A percentile compares a stretch with the other conserved stretches of the same genome.
Conservation (phyloP, 2,797 vertebrate genomes). For the Melanogrammus aeglefinus region DNA sequence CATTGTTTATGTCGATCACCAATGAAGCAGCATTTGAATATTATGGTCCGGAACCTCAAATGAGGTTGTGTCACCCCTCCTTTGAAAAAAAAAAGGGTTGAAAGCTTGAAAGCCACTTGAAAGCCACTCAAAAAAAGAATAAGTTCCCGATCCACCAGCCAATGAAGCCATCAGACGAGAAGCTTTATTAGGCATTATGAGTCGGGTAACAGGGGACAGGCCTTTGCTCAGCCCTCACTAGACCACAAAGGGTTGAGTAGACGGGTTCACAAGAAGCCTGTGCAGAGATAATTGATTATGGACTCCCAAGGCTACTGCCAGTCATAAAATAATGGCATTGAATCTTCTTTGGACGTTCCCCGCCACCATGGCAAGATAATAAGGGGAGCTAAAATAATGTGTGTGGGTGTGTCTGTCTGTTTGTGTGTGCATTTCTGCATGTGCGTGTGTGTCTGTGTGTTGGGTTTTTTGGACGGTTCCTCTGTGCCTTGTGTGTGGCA, state of each 20-base stretch:
- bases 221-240: constrained; percentile 36
- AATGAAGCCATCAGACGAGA: neutral
- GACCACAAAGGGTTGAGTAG: constrained; percentile 30
- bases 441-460: neutral
- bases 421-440: neutral
- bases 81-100: neutral
- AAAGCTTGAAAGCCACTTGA: neutral
- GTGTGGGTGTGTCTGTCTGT: constrained; percentile 5
- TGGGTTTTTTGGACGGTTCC: neutral
- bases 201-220: constrained; percentile 33
- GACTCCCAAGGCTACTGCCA: constrained; percentile 36
- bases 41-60: neutral
- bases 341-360: constrained; percentile 5
- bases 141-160: constrained; percentile 16
- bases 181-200: constrained; percentile 30
- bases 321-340: constrained; percentile 48
- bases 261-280: constrained; percentile 29
- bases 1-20: neutral
- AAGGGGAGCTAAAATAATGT: constrained; percentile 39
- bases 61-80: neutral
- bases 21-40: neutral
- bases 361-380: constrained; percentile 39
- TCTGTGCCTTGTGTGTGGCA: neutral
- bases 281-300: constrained; percentile 50
- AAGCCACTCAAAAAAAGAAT: neutral